phyloP scores from a whole-genome alignment of 2,888 invertebrate genomes.

The Miltochrista miniata region DNA sequence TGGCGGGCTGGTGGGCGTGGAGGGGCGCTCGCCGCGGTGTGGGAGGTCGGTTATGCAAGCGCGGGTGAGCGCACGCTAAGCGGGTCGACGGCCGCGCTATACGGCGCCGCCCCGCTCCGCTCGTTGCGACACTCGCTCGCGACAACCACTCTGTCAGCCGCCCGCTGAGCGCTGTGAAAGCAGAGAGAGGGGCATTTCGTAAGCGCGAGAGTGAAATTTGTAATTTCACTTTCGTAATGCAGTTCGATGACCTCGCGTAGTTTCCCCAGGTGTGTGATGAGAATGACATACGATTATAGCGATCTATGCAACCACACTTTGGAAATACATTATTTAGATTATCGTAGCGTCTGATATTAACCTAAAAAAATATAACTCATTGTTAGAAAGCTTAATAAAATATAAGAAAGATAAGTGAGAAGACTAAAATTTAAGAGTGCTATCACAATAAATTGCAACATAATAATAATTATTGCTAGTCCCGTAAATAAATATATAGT shows the following conservation, averaged over 20 bases:
- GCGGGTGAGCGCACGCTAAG: constrained; percentile 87
- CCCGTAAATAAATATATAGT: no score
- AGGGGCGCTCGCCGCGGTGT: constrained; percentile 47
- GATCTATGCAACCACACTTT: constrained; percentile 1
- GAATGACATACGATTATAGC: constrained; percentile 8
- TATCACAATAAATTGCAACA: no score
- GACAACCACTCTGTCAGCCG: constrained; percentile 41
- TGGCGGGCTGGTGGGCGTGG: constrained; percentile 21
- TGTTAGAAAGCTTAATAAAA: neutral
- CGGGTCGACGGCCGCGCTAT: constrained; percentile 86
- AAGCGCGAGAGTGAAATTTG: constrained; percentile 81
- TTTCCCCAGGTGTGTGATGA: constrained; percentile 33
- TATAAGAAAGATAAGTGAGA: neutral
- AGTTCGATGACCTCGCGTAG: constrained; percentile 62
- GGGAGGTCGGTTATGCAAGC: constrained; percentile 80
- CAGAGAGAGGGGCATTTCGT: constrained; percentile 83
- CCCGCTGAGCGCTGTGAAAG: constrained; percentile 58
- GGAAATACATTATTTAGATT: neutral
- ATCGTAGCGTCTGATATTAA: neutral
- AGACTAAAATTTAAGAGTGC: no score
- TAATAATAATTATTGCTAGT: no score
- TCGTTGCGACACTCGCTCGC: constrained; percentile 65
- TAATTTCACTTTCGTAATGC: constrained; percentile 80
- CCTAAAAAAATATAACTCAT: neutral
- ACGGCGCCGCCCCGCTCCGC: constrained; percentile 55